Evolutionary conservation across 2,888 invertebrate genomes (phyloP).

Genomic region (Nomada goodeniana): DNA sequence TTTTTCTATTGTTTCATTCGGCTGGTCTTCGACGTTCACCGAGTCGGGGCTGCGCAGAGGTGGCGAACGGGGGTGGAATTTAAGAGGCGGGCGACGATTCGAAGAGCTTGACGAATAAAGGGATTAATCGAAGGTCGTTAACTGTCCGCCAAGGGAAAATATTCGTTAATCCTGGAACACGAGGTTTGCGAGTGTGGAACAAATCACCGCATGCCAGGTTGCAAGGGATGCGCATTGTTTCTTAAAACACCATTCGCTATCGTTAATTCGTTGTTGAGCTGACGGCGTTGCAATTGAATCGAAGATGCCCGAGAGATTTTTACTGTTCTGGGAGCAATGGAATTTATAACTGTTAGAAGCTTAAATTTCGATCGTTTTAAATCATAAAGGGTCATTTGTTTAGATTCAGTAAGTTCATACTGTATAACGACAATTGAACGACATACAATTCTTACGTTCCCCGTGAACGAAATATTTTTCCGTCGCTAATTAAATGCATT

Average conservation of each 20-base stretch:
- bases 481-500: too few relatives aligned
- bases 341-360: too few relatives aligned
- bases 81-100: slow-evolving; percentile 10
- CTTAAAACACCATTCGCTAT: slow-evolving; percentile 17
- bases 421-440: too few relatives aligned
- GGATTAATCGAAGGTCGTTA: slow-evolving; percentile 54
- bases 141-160: slow-evolving; percentile 34
- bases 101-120: slow-evolving; percentile 31
- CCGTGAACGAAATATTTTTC: too few relatives aligned
- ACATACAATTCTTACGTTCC: too few relatives aligned
- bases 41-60: background rate
- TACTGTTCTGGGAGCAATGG: too few relatives aligned
- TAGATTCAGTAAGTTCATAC: too few relatives aligned
- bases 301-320: background rate
- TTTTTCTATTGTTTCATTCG: slow-evolving; percentile 2
- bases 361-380: too few relatives aligned
- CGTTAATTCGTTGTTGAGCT: background rate
- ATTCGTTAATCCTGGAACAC: slow-evolving; percentile 46
- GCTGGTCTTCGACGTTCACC: background rate
- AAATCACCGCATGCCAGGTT: slow-evolving; percentile 12
- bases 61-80: slow-evolving; percentile 15
- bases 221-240: background rate
- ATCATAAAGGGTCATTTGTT: too few relatives aligned
- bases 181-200: slow-evolving; percentile 25
- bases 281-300: background rate